These are phyloP conservation scores for Sinotaia quadrata DNA, from an alignment of 2,888 invertebrate genomes.

Conservation along the genomic window DNA sequence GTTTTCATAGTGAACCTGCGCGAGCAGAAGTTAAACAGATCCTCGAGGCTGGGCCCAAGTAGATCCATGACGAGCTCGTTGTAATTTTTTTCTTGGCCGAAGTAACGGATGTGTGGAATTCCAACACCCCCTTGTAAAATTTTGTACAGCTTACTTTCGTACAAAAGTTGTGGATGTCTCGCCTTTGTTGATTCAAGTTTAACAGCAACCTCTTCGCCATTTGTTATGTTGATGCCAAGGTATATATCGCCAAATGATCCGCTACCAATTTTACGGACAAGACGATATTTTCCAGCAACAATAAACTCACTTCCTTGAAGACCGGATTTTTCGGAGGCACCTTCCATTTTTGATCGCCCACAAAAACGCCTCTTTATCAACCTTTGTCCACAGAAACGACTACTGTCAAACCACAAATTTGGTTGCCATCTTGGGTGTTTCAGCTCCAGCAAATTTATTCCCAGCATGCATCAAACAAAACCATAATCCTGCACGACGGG, in stretches of 20 bases:
- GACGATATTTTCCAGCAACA: slow-evolving; percentile 69
- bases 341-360: slow-evolving; percentile 30
- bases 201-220: slow-evolving; percentile 75
- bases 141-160: slow-evolving; percentile 76
- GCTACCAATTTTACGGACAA: slow-evolving; percentile 72
- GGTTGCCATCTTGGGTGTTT: slow-evolving; percentile 69
- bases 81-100: slow-evolving; percentile 92
- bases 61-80: slow-evolving; percentile 99
- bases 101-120: slow-evolving; percentile 71
- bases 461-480: slow-evolving; percentile 34
- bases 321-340: slow-evolving; percentile 31
- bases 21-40: slow-evolving; percentile 98
- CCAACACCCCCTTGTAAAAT: slow-evolving; percentile 74
- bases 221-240: slow-evolving; percentile 71
- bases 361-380: not conserved
- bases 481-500: slow-evolving; percentile 44
- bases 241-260: slow-evolving; percentile 73
- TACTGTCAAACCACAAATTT: slow-evolving; percentile 40
- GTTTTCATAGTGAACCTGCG: slow-evolving; percentile 99
- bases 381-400: slow-evolving; percentile 10
- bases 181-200: slow-evolving; percentile 75
- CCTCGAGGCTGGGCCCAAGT: slow-evolving; percentile 76
- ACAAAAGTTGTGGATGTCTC: slow-evolving; percentile 75
- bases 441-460: slow-evolving; percentile 40
- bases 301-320: slow-evolving; percentile 62